Conservation (phyloP, 1,140 invertebrate species). For the Agraylea sexmaculata region DNA sequence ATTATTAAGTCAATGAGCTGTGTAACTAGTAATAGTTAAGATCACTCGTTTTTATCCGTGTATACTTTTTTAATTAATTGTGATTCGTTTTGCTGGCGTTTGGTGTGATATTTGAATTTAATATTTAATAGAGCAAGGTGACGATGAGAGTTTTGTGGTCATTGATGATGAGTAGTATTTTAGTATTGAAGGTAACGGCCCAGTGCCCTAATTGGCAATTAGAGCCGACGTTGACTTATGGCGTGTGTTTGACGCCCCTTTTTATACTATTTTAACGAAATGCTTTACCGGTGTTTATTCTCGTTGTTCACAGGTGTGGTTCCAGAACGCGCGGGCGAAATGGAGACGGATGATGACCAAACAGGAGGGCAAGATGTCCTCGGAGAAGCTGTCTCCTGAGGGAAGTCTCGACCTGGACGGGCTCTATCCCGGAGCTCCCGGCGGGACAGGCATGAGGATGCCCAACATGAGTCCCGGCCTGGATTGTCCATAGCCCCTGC, state of each 20-base stretch:
- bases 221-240: slow-evolving; percentile 17
- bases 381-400: slow-evolving; percentile 52
- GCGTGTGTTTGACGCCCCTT: slow-evolving; percentile 3
- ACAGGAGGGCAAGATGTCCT: slow-evolving; percentile 55
- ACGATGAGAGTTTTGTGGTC: no score
- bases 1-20: no score
- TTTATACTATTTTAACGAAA: slow-evolving; percentile 1
- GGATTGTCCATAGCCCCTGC: slow-evolving; percentile 37
- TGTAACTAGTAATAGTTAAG: no score
- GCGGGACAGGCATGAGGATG: slow-evolving; percentile 37
- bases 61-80: no score
- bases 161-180: no score
- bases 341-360: slow-evolving; percentile 89
- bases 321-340: slow-evolving; percentile 96
- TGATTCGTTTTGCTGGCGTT: no score
- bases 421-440: slow-evolving; percentile 39
- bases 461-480: slow-evolving; percentile 37
- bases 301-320: slow-evolving; percentile 80
- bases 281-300: background rate
- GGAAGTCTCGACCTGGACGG: slow-evolving; percentile 43
- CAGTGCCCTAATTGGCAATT: slow-evolving; percentile 4
- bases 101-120: no score
- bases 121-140: no score
- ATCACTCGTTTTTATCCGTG: no score
- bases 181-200: no score